Conservation (phyloP, 2,797 vertebrate species). For the Acanthopagrus latus region DNA sequence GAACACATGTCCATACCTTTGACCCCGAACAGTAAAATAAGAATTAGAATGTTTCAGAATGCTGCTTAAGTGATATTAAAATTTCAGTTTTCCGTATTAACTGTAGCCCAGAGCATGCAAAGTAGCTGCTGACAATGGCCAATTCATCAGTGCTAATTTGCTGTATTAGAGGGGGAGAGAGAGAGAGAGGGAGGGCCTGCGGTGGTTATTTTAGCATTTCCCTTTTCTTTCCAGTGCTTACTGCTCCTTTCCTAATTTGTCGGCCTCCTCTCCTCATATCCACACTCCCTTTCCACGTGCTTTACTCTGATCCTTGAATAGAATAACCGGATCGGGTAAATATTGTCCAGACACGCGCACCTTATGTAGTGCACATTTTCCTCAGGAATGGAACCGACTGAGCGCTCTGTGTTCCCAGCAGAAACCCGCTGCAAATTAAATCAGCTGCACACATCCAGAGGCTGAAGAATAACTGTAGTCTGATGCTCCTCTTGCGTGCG, state of each 20-base stretch:
- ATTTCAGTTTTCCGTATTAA: conserved; percentile 40
- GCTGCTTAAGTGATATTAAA: conserved; percentile 27
- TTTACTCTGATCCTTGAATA: background rate
- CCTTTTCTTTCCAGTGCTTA: conserved; percentile 21
- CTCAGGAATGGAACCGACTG: background rate
- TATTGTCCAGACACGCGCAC: conserved; percentile 20
- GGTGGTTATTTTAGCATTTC: conserved; percentile 35
- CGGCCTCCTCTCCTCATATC: background rate
- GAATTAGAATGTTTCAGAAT: conserved; percentile 29
- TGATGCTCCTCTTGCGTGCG: background rate
- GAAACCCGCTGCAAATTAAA: background rate
- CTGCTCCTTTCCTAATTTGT: conserved; percentile 20
- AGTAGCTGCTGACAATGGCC: conserved; percentile 59
- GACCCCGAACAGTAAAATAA: conserved; percentile 30
- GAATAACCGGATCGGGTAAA: no score
- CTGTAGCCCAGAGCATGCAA: conserved; percentile 27
- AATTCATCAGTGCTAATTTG: conserved; percentile 72
- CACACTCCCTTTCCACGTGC: background rate
- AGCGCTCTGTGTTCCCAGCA: background rate
- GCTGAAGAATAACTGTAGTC: background rate
- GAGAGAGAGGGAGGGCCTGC: conserved; percentile 28
- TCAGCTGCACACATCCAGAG: background rate
- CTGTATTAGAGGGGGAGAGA: conserved; percentile 33
- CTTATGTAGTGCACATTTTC: conserved; percentile 4
- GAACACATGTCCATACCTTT: background rate